Evolutionary conservation across 2,888 invertebrate species (phyloP), one percentile per base, ranked within the genome.

Genomic region (Cheilosia urbana): DNA sequence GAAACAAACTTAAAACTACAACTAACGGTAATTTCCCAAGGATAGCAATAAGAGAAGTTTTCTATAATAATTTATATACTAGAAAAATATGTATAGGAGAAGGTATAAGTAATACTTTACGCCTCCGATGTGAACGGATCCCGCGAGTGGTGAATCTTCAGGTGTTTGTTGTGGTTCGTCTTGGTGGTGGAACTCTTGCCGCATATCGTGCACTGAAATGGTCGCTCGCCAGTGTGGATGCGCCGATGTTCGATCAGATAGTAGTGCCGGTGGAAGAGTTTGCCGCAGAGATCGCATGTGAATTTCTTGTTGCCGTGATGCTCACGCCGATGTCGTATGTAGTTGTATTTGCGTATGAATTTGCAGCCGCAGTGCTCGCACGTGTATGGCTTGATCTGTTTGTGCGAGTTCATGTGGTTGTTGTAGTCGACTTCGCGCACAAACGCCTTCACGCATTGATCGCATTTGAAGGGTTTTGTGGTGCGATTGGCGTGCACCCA

Each of bases 281-380:
- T 97, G 87, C 95, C 95, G 92, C 97, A 97, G 76, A 91, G 89
- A 88, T 95, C 94, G 91, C 97, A 97, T 78, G 94, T 95, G 90
- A 95, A 96, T 89, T 95, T 95, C 91, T 97, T 96, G 66, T 94
- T 95, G 89, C 94, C 95, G 89, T 96, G 96, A 92, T 98, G 97
- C 89, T 97, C 97, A 55, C 95, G 94, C 6, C 97, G 95, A 91
- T 98, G 97, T 51, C 97, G 93, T 90, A 96, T 95, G 91, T 97
- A 97, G 92, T 97, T 97, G 92, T 96, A 97, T 91, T 97, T 97
- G 80, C 97, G 93, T 83, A 97, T 96, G 92, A 97, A 97, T 92
- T 96, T 96, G 83, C 96, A 96, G 51, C 97, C 97, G 92, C 97
- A 97, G 91, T 96, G 95, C 92, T 97, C 97, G 92, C 97, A 97